Conservation (phyloP, 2,888 invertebrate species). For the Cremastobaeus sp. region DNA sequence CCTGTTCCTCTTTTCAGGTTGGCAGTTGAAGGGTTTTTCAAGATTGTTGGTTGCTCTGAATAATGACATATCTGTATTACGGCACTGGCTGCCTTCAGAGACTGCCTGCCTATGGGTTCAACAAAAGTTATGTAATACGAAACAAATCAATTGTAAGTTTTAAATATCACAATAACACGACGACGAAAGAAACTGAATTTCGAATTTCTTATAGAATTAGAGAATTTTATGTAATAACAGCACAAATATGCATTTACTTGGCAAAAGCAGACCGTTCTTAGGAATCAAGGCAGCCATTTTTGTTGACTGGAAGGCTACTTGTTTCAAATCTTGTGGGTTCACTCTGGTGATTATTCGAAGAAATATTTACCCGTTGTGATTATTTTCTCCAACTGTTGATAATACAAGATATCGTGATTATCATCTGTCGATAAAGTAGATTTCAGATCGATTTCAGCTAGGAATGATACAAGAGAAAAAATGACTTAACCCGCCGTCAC, state of each 20-base stretch:
- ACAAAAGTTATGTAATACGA: slow-evolving; percentile 40
- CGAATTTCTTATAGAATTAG: neutral
- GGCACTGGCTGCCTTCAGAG: slow-evolving; percentile 48
- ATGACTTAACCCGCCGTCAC: no score
- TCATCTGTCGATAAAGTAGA: no score
- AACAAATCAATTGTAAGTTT: no score
- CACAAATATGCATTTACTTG: slow-evolving; percentile 64
- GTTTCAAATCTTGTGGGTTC: no score
- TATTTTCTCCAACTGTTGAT: no score
- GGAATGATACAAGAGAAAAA: no score
- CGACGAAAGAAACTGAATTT: no score
- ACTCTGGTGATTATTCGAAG: no score
- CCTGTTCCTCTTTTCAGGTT: slow-evolving; percentile 90
- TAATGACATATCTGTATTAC: slow-evolving; percentile 68
- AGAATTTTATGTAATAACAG: neutral
- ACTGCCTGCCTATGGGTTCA: slow-evolving; percentile 64
- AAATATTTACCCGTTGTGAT: no score
- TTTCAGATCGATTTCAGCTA: no score
- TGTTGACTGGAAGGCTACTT: slow-evolving; percentile 54
- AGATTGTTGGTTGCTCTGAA: slow-evolving; percentile 65
- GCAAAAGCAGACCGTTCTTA: slow-evolving; percentile 61
- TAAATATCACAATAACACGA: no score
- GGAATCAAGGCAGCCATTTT: slow-evolving; percentile 70
- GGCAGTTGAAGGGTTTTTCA: slow-evolving; percentile 77
- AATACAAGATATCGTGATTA: no score